phyloP scores from a whole-genome alignment of 2,113 vertebrate species.

The Hemibagrus wyckioides region DNA sequence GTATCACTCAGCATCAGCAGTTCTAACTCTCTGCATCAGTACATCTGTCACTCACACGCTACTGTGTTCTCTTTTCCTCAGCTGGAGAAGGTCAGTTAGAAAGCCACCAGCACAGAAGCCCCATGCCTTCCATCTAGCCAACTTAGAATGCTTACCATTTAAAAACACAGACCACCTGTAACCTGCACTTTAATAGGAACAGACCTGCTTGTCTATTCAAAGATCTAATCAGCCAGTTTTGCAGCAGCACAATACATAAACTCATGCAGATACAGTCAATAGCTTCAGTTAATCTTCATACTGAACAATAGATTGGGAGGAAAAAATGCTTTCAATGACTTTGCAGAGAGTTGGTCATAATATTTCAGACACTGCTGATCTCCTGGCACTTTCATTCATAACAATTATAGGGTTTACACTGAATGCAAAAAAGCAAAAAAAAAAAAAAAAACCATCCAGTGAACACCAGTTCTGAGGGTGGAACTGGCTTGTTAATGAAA shows the following conservation, averaged over 20 bases:
- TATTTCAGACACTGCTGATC: not conserved
- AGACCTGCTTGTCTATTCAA: not conserved
- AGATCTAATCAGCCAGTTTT: not conserved
- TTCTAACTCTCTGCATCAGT: conserved; percentile 22
- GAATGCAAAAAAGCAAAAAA: not conserved
- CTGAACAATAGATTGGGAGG: not conserved
- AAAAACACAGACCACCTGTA: not conserved
- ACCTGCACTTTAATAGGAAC: not conserved
- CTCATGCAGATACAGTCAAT: not conserved
- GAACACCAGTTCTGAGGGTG: not conserved
- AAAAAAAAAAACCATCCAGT: not conserved
- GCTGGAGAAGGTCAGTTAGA: conserved; percentile 12
- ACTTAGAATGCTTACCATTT: not conserved
- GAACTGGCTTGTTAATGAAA: not conserved
- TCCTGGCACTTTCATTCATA: not conserved
- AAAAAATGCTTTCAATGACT: not conserved
- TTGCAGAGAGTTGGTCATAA: not conserved
- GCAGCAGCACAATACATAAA: not conserved
- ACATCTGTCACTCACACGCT: conserved; percentile 29
- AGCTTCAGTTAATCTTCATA: not conserved
- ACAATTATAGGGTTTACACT: not conserved
- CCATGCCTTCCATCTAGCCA: not conserved
- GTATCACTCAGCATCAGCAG: conserved; percentile 12
- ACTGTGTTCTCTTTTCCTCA: not conserved
- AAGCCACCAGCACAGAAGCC: not conserved